Evolutionary conservation across 2,797 vertebrate species (phyloP).

Genomic region (Sardinella longiceps): DNA sequence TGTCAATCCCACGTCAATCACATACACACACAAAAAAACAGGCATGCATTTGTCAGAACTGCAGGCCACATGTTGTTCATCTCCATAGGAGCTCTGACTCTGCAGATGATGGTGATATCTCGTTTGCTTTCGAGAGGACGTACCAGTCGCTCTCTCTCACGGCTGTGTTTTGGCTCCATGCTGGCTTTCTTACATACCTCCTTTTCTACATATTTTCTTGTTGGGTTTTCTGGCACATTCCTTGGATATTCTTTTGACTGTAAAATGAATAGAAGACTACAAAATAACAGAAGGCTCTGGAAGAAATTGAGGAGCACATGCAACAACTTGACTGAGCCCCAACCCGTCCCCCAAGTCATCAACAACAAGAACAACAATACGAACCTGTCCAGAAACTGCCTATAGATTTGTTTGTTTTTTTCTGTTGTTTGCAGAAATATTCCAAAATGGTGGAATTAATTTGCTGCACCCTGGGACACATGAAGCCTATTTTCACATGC

Average conservation of each 20-base stretch:
- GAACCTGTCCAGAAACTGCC: conserved; percentile 75
- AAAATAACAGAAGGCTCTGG: conserved; percentile 99
- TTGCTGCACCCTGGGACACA: conserved; percentile 80
- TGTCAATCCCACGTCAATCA: neutral
- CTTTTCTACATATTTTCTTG: conserved; percentile 99
- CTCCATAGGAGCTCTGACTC: conserved; percentile 74
- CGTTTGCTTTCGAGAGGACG: conserved; percentile 70
- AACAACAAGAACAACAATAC: conserved; percentile 74
- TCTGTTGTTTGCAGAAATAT: conserved; percentile 74
- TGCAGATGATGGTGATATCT: conserved; percentile 70
- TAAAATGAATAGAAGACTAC: conserved; percentile 99
- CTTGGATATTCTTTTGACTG: conserved; percentile 99
- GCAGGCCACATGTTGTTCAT: conserved; percentile 32
- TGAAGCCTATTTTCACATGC: conserved; percentile 84
- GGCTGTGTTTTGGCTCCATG: conserved; percentile 71
- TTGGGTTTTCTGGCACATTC: conserved; percentile 99
- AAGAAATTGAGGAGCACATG: conserved; percentile 88
- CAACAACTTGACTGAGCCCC: conserved; percentile 82
- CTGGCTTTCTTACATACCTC: conserved; percentile 96
- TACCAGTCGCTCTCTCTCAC: conserved; percentile 73
- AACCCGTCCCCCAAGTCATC: conserved; percentile 62
- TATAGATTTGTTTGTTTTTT: conserved; percentile 57
- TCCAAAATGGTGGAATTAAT: conserved; percentile 78
- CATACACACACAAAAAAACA: conserved; percentile 38
- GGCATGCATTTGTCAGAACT: conserved; percentile 67